Percentiles rank a stretch among this genome's conserved stretches.
Evolutionary conservation across 2,113 vertebrate genomes (phyloP).

Genomic region (Bubo blakistoni): DNA sequence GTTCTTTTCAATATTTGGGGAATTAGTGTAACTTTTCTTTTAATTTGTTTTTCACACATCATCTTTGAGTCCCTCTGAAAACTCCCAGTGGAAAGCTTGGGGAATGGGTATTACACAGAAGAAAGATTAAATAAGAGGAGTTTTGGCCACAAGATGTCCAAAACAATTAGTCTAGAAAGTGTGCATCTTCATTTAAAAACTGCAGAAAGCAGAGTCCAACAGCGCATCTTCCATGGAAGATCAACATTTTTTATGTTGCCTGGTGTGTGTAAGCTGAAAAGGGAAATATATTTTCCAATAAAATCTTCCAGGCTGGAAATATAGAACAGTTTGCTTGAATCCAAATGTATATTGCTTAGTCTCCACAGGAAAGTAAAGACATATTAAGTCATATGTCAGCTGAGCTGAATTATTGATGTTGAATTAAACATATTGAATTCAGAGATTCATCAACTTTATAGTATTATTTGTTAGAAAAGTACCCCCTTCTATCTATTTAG

Average conservation of each 20-base stretch:
- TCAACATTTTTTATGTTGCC: not conserved
- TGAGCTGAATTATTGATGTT: conserved; percentile 16
- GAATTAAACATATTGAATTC: not conserved
- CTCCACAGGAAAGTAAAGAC: conserved; percentile 2
- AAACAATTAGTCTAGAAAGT: not conserved
- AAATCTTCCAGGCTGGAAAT: conserved; percentile 22
- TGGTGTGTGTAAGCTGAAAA: not conserved
- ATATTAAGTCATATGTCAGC: not conserved
- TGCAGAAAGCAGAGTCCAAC: not conserved
- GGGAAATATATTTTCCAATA: not conserved
- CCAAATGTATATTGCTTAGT: conserved; percentile 8
- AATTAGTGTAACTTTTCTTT: not conserved
- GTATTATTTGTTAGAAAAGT: conserved; percentile 13
- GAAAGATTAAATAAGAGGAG: not conserved
- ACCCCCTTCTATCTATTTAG: conserved; percentile 12
- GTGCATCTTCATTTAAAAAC: conserved; percentile 6
- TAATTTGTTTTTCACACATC: not conserved
- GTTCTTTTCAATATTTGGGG: not conserved
- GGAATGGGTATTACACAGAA: not conserved
- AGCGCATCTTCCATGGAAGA: not conserved
- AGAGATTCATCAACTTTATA: conserved; percentile 18
- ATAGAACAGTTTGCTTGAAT: not conserved
- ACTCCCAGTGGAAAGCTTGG: not conserved
- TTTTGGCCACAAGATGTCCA: not conserved
- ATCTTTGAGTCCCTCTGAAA: not conserved